Percentiles rank a stretch among this genome's conserved stretches.
These are phyloP conservation scores for Semicossyphus pulcher DNA, from an alignment of 2,113 vertebrate genomes.

Conservation along the genomic window DNA sequence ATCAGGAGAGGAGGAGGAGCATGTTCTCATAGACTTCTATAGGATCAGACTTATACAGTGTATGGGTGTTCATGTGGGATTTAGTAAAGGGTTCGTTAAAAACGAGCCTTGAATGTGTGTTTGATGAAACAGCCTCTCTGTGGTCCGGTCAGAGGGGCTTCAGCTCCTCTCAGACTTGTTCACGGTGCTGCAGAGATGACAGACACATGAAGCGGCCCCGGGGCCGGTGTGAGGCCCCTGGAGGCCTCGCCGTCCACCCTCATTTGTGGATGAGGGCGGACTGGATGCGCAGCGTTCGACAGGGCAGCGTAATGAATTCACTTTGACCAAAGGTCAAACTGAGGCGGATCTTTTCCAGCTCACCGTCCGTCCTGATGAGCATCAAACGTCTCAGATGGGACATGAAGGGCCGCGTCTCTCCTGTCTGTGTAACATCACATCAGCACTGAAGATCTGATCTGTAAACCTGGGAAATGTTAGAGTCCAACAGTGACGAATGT, in stretches of 20 bases:
- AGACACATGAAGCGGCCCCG: conserved; percentile 3
- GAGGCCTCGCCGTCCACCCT: conserved; percentile 31
- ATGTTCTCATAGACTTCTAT: too few relatives aligned
- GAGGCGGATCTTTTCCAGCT: conserved; percentile 48
- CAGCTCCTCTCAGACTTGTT: neutral
- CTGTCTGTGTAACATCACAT: neutral
- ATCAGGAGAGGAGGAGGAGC: too few relatives aligned
- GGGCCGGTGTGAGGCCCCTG: conserved; percentile 15
- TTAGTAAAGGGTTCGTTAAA: too few relatives aligned
- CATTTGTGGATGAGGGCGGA: conserved; percentile 20
- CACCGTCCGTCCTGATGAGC: conserved; percentile 16
- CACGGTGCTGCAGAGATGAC: conserved; percentile 19
- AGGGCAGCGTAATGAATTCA: conserved; percentile 31
- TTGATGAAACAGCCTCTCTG: neutral
- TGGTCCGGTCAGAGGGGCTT: neutral
- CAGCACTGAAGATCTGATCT: neutral
- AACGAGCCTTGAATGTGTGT: too few relatives aligned
- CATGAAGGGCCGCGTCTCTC: neutral
- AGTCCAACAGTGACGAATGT: neutral
- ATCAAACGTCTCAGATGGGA: conserved; percentile 22
- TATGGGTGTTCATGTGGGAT: too few relatives aligned
- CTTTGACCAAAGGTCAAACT: conserved; percentile 48
- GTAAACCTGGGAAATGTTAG: neutral
- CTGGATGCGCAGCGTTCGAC: conserved; percentile 2
- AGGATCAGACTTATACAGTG: too few relatives aligned